These are phyloP conservation scores for Omphaloscelis lunosa DNA, from an alignment of 2,888 invertebrate species.

Conservation along the genomic window DNA sequence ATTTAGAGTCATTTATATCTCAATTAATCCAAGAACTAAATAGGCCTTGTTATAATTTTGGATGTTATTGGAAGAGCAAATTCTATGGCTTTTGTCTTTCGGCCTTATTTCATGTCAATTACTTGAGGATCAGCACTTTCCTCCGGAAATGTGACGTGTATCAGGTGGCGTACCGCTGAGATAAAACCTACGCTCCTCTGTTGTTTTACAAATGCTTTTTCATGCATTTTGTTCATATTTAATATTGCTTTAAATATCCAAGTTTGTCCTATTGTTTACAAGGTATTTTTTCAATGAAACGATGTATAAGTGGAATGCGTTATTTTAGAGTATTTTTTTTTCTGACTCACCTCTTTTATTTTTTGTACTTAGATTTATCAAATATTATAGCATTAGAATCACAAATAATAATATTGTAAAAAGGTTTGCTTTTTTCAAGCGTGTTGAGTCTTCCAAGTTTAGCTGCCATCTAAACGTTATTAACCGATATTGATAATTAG, in stretches of 20 bases:
- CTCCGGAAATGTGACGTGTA: conserved; percentile 20
- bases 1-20: background rate
- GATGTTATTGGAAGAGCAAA: conserved; percentile 28
- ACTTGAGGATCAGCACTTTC: conserved; percentile 56
- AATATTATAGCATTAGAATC: too few relatives aligned
- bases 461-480: background rate
- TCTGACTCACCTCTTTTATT: background rate
- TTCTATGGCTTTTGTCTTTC: conserved; percentile 19
- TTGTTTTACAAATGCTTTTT: background rate
- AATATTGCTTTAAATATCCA: background rate
- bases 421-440: background rate
- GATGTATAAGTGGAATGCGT: background rate
- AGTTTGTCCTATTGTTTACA: too few relatives aligned
- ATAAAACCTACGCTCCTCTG: background rate
- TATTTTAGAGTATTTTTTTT: background rate
- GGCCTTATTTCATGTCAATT: conserved; percentile 47
- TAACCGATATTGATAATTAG: background rate
- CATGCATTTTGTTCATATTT: background rate
- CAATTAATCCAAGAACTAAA: background rate
- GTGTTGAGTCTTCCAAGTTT: background rate
- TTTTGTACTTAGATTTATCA: background rate
- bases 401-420: background rate
- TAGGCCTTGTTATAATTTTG: conserved; percentile 5
- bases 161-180: background rate
- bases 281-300: background rate